Base-by-base conservation (phyloP, 2,113 vertebrate species). In the Tonatia bakeri region DNA sequence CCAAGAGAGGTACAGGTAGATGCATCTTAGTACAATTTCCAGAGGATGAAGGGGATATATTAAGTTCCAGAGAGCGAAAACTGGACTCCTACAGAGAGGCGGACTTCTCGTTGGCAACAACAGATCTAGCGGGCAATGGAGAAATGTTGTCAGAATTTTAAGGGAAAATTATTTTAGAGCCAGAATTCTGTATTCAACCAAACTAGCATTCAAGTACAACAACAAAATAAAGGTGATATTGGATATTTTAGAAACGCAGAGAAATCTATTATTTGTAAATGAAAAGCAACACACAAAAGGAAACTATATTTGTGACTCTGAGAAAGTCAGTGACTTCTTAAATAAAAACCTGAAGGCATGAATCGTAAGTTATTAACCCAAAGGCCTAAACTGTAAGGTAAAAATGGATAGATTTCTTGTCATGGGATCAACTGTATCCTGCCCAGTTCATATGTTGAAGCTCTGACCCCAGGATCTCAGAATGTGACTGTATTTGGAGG, bases 81-180 rank as follows among this genome's bases (percentile, higher is more conserved):
- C 38, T 67, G 36, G 52, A 45, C 67, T 83, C 59, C 45, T 75
- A 13, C 8, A 38, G 75, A 67, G 52, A 43, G 20, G n/a, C 28
- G 56, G 76, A 70, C 61, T 70, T 45, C 64, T 84, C 81, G n/a
- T 1, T 79, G 20, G 81, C 43, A 92, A 61, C 28, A 45, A 45
- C 40, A 17, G 38, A 69, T 52, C 38, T 87, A 31, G 47, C 3
- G 26, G 38, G 64, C 61, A 79, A 47, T 47, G 50, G 33, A 59
- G 40, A 45, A 59, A 47, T 47, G 70, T 17, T 13, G 20, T 79
- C 61, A 56, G 43, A 31, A 19, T 69, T 59, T 87, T 59, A 69
- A 93, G 83, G 59, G 40, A 86, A 64, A 91, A 87, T 69, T 72
- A 72, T 91, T 86, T 86, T 73, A 95, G 72, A 67, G 64, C 52